Conservation (phyloP, 1,140 invertebrate species). For the Euborellia annulipes region DNA sequence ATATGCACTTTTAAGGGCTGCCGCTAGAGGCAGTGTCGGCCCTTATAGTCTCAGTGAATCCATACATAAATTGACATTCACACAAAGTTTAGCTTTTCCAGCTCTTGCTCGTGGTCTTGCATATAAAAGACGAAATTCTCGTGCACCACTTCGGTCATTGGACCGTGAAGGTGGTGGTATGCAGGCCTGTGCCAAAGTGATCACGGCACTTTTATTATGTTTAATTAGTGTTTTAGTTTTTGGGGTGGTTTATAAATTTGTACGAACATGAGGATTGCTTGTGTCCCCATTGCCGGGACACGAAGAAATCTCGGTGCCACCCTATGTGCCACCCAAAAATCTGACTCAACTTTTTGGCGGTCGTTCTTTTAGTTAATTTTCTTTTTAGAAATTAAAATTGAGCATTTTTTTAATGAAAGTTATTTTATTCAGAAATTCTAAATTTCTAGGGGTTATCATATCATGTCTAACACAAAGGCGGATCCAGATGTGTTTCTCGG, state of each 20-base stretch:
- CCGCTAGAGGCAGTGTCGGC: constrained; percentile 49
- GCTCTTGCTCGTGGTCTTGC: constrained; percentile 50
- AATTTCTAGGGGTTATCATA: too few relatives aligned
- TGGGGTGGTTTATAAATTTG: constrained; percentile 57
- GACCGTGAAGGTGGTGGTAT: constrained; percentile 34
- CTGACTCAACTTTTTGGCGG: too few relatives aligned
- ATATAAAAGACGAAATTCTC: constrained; percentile 39
- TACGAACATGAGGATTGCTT: constrained; percentile 57
- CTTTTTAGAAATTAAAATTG: too few relatives aligned
- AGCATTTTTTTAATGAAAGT: too few relatives aligned
- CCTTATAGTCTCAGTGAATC: constrained; percentile 55
- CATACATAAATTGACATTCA: constrained; percentile 57
- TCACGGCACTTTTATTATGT: constrained; percentile 50
- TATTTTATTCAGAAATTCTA: too few relatives aligned
- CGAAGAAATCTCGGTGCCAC: neutral
- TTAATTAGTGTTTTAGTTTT: constrained; percentile 56
- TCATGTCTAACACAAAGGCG: too few relatives aligned
- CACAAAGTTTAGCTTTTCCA: constrained; percentile 55
- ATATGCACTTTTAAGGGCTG: constrained; percentile 46
- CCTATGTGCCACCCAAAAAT: too few relatives aligned
- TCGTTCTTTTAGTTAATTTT: too few relatives aligned
- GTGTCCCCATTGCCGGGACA: constrained; percentile 34
- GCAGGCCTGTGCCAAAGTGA: constrained; percentile 51
- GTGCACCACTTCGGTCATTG: constrained; percentile 27
- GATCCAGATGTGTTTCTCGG: too few relatives aligned